Evolutionary conservation across 2,888 invertebrate genomes (phyloP).

Genomic region (Patella caerulea): DNA sequence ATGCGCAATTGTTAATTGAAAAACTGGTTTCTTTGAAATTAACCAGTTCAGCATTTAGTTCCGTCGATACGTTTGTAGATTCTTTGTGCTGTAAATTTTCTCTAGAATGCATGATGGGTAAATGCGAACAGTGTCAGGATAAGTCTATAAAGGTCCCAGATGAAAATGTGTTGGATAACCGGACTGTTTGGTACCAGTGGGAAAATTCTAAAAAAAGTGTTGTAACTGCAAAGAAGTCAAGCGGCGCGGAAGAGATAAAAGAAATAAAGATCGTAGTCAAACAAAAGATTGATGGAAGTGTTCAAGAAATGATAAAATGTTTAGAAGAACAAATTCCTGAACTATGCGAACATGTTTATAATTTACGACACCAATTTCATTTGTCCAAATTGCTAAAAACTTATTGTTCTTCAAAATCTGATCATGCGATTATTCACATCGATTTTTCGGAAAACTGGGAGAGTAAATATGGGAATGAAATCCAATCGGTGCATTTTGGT

Average conservation of each 20-base stretch:
- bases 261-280: slow-evolving; percentile 22
- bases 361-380: slow-evolving; percentile 35
- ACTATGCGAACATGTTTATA: slow-evolving; percentile 33
- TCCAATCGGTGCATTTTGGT: too few species aligned
- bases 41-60: neutral
- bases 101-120: too few species aligned
- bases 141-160: neutral
- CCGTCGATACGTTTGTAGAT: neutral
- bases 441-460: too few species aligned
- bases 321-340: slow-evolving; percentile 22
- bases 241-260: too few species aligned
- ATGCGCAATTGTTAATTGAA: slow-evolving; percentile 29
- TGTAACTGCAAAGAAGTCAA: too few species aligned
- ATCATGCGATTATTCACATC: slow-evolving; percentile 51
- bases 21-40: slow-evolving; percentile 15
- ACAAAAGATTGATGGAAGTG: too few species aligned
- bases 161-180: too few species aligned
- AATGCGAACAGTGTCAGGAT: too few species aligned
- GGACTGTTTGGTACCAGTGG: too few species aligned
- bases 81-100: neutral
- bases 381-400: slow-evolving; percentile 32
- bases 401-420: slow-evolving; percentile 27
- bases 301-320: slow-evolving; percentile 6
- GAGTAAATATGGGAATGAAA: slow-evolving; percentile 50
- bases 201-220: too few species aligned